Conservation (phyloP, 2,113 vertebrate species). For the Diglossa brunneiventris region DNA sequence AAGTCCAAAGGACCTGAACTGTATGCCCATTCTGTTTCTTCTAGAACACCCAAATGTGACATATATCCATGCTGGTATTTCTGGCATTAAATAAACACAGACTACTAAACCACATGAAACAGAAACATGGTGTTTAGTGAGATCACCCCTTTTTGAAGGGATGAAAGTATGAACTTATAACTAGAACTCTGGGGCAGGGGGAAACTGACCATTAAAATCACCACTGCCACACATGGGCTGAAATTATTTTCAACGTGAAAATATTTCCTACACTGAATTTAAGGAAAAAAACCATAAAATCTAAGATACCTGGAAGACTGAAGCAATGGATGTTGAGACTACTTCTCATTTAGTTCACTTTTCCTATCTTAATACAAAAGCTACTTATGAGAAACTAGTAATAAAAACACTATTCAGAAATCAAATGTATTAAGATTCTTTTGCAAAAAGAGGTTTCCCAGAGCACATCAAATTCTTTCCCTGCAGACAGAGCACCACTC, state of each 20-base stretch:
- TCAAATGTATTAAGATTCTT: background rate
- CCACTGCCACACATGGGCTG: fast-evolving
- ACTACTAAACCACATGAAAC: background rate
- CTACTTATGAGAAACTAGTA: background rate
- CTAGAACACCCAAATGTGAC: background rate
- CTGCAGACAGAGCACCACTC: background rate
- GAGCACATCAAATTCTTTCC: background rate
- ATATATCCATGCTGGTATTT: fast-evolving
- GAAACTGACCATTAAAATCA: background rate
- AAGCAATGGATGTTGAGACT: background rate
- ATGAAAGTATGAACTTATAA: background rate
- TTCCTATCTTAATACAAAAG: background rate
- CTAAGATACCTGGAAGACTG: background rate
- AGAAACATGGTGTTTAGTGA: background rate
- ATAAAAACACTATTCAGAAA: background rate
- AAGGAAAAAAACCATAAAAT: background rate
- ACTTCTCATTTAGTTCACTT: background rate
- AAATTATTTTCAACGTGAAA: background rate
- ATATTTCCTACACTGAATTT: background rate
- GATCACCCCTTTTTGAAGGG: background rate
- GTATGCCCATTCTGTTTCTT: background rate
- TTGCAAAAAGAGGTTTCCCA: background rate
- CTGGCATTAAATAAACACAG: background rate
- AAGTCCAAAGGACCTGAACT: background rate
- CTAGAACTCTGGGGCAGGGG: background rate